These are phyloP conservation scores for Cyclura pinguis DNA, from an alignment of 2,797 vertebrate genomes.

Conservation along the genomic window DNA sequence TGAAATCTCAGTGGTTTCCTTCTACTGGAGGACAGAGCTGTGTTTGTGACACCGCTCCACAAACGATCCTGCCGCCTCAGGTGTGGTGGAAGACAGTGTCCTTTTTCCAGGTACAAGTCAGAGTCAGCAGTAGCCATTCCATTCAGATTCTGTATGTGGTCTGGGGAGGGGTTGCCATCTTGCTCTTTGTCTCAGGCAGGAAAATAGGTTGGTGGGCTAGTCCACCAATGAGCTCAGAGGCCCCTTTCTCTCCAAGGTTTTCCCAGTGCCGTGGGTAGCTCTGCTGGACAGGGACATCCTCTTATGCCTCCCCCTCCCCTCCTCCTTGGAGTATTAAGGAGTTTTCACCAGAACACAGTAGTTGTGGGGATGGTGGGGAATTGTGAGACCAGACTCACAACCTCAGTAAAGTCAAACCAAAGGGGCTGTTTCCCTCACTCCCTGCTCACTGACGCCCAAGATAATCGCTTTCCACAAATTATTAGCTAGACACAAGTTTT, in stretches of 20 bases:
- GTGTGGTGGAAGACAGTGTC: background rate
- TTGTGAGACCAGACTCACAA: background rate
- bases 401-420: background rate
- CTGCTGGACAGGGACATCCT: no score
- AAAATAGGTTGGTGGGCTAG: background rate
- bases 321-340: no score
- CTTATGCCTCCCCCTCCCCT: no score
- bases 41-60: background rate
- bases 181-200: background rate
- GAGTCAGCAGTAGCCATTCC: no score
- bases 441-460: background rate
- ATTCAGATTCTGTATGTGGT: background rate
- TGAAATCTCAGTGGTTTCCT: background rate
- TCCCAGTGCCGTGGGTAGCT: background rate
- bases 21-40: no score
- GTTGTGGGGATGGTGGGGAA: background rate
- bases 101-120: no score
- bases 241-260: background rate
- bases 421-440: background rate
- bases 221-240: no score
- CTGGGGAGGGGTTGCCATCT: background rate
- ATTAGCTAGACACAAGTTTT: background rate
- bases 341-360: background rate
- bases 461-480: conserved; percentile 14
- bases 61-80: background rate